Percentiles rank a stretch among this genome's conserved stretches.
Evolutionary conservation across 1,140 invertebrate species (phyloP).

Genomic region (Choristoneura fumiferana): DNA sequence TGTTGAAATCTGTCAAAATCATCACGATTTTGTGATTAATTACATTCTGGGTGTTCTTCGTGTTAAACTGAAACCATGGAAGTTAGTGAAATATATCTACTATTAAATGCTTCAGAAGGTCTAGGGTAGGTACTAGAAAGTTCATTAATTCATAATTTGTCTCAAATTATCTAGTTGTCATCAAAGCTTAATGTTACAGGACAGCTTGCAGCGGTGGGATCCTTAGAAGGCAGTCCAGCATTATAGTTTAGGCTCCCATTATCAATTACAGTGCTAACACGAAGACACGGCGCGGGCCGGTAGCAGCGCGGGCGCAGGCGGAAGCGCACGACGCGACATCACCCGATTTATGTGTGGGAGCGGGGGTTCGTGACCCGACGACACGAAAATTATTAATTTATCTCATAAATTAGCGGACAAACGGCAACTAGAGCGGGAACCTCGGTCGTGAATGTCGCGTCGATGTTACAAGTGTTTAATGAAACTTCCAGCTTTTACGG

Average conservation of each 20-base stretch:
- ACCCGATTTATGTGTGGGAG: constrained; percentile 51
- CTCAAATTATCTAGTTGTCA: too few relatives aligned
- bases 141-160: too few relatives aligned
- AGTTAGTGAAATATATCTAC: background rate
- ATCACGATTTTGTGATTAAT: constrained; percentile 16
- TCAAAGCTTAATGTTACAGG: constrained; percentile 1
- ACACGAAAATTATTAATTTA: constrained; percentile 49
- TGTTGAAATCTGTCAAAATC: constrained; percentile 8
- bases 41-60: constrained; percentile 7
- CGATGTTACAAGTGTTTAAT: constrained; percentile 25
- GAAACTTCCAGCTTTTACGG: constrained; percentile 22
- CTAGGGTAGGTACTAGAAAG: too few relatives aligned
- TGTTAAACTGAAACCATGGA: background rate
- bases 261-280: constrained; percentile 43
- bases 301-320: constrained; percentile 30
- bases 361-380: constrained; percentile 36
- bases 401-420: constrained; percentile 23
- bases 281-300: constrained; percentile 28
- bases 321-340: constrained; percentile 45
- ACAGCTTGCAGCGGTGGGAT: background rate
- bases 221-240: background rate
- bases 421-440: constrained; percentile 22
- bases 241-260: constrained; percentile 24
- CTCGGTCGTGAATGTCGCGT: constrained; percentile 25
- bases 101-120: too few relatives aligned